phyloP scores from a whole-genome alignment of 1,140 invertebrate genomes.

The Phymorhynchus buccinoides region DNA sequence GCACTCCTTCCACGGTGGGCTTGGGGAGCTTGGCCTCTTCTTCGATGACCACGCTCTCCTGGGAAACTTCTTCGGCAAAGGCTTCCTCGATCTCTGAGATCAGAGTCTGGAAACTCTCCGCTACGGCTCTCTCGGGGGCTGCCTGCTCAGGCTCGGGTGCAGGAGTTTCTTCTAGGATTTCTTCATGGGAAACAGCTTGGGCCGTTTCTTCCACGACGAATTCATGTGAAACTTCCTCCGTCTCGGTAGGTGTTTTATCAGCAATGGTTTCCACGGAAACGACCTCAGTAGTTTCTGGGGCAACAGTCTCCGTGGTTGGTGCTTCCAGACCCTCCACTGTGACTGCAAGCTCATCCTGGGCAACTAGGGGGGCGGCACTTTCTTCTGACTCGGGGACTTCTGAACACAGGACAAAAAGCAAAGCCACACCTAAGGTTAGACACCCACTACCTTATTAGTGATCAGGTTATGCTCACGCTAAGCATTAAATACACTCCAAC shows the following conservation, averaged over 20 bases:
- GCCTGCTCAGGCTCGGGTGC: slow-evolving; percentile 59
- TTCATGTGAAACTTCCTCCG: slow-evolving; percentile 67
- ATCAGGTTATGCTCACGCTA: neutral
- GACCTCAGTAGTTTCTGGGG: slow-evolving; percentile 60
- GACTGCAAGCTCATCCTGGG: slow-evolving; percentile 44
- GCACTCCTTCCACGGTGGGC: slow-evolving; percentile 8
- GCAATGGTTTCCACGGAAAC: slow-evolving; percentile 57
- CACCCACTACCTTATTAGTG: neutral
- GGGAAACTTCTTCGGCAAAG: slow-evolving; percentile 51
- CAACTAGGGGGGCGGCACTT: slow-evolving; percentile 44
- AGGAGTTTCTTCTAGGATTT: slow-evolving; percentile 55
- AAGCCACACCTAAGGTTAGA: slow-evolving; percentile 2
- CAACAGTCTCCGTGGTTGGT: slow-evolving; percentile 54
- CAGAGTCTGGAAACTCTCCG: slow-evolving; percentile 59
- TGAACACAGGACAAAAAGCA: slow-evolving; percentile 28
- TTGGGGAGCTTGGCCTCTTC: slow-evolving; percentile 35
- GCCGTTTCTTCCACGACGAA: slow-evolving; percentile 56
- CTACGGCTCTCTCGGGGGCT: slow-evolving; percentile 56
- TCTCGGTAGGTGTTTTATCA: slow-evolving; percentile 57
- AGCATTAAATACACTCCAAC: neutral
- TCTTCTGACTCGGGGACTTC: slow-evolving; percentile 48
- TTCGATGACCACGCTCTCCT: slow-evolving; percentile 34
- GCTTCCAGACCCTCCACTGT: slow-evolving; percentile 62
- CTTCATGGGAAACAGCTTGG: slow-evolving; percentile 58
- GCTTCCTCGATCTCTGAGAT: slow-evolving; percentile 57